These are phyloP conservation scores for Uloborus diversus DNA, from an alignment of 1,140 invertebrate genomes.

Conservation along the genomic window DNA sequence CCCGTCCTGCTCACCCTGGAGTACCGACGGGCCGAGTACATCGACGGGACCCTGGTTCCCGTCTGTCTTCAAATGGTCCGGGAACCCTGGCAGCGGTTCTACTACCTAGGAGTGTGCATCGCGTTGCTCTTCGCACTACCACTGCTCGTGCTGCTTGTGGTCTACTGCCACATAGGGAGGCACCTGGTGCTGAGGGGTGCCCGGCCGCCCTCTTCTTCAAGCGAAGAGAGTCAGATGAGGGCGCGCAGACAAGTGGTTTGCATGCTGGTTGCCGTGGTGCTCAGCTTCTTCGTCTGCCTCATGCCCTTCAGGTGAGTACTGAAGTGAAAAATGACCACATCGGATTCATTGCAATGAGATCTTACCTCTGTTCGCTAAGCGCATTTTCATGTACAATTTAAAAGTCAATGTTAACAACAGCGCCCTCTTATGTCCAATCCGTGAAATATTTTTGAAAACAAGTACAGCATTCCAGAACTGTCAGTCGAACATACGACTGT, in stretches of 20 bases:
- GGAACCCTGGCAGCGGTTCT: slow-evolving; percentile 77
- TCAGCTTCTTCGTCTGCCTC: slow-evolving; percentile 90
- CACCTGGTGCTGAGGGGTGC: slow-evolving; percentile 74
- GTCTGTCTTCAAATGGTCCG: slow-evolving; percentile 79
- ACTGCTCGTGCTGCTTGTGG: slow-evolving; percentile 77
- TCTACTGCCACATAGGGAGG: slow-evolving; percentile 84
- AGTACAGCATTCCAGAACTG: no score
- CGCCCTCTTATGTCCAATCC: no score
- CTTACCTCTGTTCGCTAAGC: no score
- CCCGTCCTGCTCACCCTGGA: slow-evolving; percentile 67
- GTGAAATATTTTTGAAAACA: no score
- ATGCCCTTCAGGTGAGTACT: slow-evolving; percentile 76
- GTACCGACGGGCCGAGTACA: slow-evolving; percentile 72
- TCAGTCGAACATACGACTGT: no score
- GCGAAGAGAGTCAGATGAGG: slow-evolving; percentile 58
- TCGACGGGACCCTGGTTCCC: slow-evolving; percentile 75
- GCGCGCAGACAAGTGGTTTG: slow-evolving; percentile 73
- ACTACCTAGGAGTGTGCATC: slow-evolving; percentile 77
- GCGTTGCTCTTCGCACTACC: slow-evolving; percentile 87
- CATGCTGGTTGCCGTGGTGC: slow-evolving; percentile 88
- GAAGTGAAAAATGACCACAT: no score
- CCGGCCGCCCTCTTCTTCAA: slow-evolving; percentile 65
- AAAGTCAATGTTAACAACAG: no score
- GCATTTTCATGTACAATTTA: no score
- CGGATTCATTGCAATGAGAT: no score